Conservation (phyloP, 2,797 vertebrate genomes). For the Gallinago solitaria region DNA sequence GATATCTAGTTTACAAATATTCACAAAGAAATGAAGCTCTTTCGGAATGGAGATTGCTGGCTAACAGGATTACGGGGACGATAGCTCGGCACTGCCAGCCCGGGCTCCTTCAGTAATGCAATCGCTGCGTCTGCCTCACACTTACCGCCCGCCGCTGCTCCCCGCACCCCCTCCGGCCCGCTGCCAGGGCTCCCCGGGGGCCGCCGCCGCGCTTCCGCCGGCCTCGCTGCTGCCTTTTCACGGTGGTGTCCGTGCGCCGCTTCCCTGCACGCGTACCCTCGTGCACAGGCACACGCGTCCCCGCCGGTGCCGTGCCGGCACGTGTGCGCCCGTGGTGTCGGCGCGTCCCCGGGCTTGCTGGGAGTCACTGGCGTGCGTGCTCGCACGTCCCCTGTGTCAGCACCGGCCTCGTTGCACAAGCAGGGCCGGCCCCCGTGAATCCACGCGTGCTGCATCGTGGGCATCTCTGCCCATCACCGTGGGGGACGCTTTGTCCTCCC, state of each 20-base stretch:
- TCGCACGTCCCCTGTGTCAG: background rate
- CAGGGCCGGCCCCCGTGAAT: background rate
- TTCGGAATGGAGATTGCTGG: slow-evolving; percentile 99
- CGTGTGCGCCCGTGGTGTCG: rapidly evolving
- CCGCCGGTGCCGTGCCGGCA: background rate
- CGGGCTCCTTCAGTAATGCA: slow-evolving; percentile 77
- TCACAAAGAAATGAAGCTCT: slow-evolving; percentile 94
- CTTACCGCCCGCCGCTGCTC: slow-evolving; percentile 57
- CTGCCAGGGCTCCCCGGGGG: background rate
- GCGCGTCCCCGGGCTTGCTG: background rate
- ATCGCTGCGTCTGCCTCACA: slow-evolving; percentile 77
- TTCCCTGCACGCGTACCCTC: rapidly evolving
- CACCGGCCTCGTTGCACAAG: background rate
- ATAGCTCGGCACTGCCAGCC: slow-evolving; percentile 80
- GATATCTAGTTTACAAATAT: slow-evolving; percentile 99
- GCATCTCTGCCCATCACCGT: background rate
- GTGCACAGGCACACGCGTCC: background rate
- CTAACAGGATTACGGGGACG: slow-evolving; percentile 97
- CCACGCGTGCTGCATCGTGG: background rate
- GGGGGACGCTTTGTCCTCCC: background rate
- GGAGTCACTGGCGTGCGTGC: rapidly evolving
- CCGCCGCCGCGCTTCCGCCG: background rate
- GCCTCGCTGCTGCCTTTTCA: background rate
- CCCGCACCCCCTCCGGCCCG: background rate
- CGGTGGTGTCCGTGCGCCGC: rapidly evolving